These are phyloP conservation scores for Drosophila peninsularis DNA, from an alignment of 2,888 invertebrate species.

Conservation along the genomic window DNA sequence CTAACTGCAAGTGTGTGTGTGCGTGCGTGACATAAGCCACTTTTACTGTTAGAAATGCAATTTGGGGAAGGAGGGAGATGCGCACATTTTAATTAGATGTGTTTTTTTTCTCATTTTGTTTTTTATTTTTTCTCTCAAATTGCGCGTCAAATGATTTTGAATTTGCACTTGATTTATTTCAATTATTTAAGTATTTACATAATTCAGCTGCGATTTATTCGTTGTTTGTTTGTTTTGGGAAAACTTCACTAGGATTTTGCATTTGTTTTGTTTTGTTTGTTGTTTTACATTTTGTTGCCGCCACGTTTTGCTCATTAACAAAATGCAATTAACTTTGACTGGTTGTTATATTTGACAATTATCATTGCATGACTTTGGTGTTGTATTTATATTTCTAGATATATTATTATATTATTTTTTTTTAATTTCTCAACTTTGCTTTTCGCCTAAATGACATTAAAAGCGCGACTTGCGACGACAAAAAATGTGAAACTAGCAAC, in stretches of 20 bases:
- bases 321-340: conserved; percentile 59
- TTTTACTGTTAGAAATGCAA: conserved; percentile 77
- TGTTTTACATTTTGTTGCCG: conserved; percentile 75
- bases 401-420: conserved; percentile 30
- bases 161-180: conserved; percentile 30
- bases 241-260: conserved; percentile 50
- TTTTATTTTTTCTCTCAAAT: not conserved
- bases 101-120: not conserved
- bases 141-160: conserved; percentile 52
- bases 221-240: conserved; percentile 31
- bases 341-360: conserved; percentile 48
- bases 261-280: conserved; percentile 40
- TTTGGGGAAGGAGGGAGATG: conserved; percentile 59
- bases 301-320: conserved; percentile 73
- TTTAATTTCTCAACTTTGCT: conserved; percentile 24
- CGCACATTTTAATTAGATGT: conserved; percentile 37
- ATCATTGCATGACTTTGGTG: conserved; percentile 59
- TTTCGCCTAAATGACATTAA: conserved; percentile 53
- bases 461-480: conserved; percentile 45
- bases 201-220: conserved; percentile 36
- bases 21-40: conserved; percentile 75
- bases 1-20: conserved; percentile 29
- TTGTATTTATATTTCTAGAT: conserved; percentile 21
- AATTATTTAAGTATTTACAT: conserved; percentile 55
- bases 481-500: conserved; percentile 45